phyloP scores from a whole-genome alignment of 2,888 invertebrate species.

The Aromia moschata region DNA sequence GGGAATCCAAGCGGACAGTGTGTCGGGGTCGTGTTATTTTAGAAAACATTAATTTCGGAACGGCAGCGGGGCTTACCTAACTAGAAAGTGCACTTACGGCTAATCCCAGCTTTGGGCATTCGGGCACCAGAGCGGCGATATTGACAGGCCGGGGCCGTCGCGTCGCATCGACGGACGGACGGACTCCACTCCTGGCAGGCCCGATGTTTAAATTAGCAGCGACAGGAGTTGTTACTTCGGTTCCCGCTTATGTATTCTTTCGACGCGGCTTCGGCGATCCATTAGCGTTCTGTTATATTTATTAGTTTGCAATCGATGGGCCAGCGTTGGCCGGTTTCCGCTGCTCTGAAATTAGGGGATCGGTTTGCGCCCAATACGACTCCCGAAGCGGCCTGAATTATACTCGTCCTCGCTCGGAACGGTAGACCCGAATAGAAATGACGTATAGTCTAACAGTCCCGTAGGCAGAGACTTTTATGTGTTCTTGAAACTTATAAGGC shows the following conservation, averaged over 20 bases:
- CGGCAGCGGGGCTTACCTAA: constrained; percentile 28
- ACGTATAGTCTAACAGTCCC: no score
- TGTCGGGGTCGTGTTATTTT: constrained; percentile 24
- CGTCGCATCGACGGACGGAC: constrained; percentile 22
- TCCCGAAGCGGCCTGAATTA: no score
- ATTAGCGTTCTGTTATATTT: constrained; percentile 10
- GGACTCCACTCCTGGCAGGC: constrained; percentile 17
- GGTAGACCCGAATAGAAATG: no score
- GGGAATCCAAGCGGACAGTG: no score
- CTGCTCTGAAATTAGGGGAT: no score
- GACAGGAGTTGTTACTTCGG: constrained; percentile 46
- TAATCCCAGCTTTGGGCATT: constrained; percentile 26
- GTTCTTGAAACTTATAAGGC: no score
- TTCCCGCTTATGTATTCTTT: constrained; percentile 20
- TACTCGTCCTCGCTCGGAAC: no score
- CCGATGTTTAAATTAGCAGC: constrained; percentile 50
- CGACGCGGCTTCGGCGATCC: constrained; percentile 3
- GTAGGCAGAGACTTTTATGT: no score
- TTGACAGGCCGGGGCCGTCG: constrained; percentile 7
- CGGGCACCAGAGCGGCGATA: constrained; percentile 20
- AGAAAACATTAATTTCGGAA: constrained; percentile 25
- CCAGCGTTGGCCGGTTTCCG: no score
- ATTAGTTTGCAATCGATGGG: neutral
- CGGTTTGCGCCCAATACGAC: no score
- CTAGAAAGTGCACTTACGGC: constrained; percentile 27